Evolutionary conservation across 2,113 vertebrate genomes (phyloP).

Genomic region (Loxodonta africana): DNA sequence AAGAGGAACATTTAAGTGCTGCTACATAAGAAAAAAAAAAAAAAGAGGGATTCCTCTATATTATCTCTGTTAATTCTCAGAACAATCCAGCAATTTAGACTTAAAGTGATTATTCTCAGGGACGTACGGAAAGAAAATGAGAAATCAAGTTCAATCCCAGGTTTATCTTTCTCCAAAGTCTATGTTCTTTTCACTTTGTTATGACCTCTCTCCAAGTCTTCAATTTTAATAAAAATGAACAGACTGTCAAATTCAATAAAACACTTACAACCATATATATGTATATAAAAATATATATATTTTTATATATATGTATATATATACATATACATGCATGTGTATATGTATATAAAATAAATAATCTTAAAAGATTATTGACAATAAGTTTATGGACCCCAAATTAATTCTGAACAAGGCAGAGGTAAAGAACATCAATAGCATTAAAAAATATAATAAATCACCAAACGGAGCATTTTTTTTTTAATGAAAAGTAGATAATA

Average conservation of each 20-base stretch:
- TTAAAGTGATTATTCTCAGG: neutral
- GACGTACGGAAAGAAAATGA: neutral
- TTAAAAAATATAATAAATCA: neutral
- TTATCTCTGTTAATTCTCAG: neutral
- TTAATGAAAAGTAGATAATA: neutral
- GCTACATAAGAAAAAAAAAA: no score
- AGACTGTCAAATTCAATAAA: neutral
- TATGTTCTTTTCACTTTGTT: neutral
- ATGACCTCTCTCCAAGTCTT: neutral
- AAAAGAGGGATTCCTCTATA: neutral
- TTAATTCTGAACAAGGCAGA: conserved; percentile 28
- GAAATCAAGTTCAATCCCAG: neutral
- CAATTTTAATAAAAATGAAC: conserved; percentile 35
- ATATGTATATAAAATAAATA: neutral
- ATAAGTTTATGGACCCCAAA: neutral
- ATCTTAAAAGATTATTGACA: neutral
- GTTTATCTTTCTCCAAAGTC: conserved; percentile 3
- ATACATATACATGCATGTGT: neutral
- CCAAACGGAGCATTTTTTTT: neutral
- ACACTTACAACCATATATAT: no score
- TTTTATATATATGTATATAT: no score
- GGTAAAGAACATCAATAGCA: neutral
- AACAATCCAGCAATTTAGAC: neutral
- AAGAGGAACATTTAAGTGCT: neutral
- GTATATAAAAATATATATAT: neutral